Percentiles rank a stretch among this genome's conserved stretches.
These are phyloP conservation scores for Diglossa cyanea DNA, from an alignment of 2,797 vertebrate genomes.

Conservation along the genomic window DNA sequence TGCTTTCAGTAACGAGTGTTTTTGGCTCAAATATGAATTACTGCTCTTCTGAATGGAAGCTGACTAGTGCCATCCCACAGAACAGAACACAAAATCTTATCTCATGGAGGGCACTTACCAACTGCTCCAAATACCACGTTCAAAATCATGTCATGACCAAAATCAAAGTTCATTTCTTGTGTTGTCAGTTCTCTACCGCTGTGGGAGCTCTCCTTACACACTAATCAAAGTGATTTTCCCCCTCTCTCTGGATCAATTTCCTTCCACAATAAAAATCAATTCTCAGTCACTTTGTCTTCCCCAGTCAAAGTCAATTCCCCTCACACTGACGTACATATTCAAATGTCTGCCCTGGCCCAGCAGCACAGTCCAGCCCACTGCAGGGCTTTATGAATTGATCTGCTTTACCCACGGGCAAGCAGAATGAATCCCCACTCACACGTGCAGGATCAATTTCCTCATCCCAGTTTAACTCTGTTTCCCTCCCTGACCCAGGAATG, in stretches of 20 bases:
- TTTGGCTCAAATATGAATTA: neutral
- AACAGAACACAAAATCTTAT: neutral
- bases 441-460: neutral
- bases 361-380: neutral
- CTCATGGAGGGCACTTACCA: neutral
- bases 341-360: neutral
- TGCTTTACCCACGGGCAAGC: neutral
- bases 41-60: neutral
- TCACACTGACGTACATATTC: slow-evolving; percentile 30
- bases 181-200: neutral
- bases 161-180: neutral
- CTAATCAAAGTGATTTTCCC: slow-evolving; percentile 23
- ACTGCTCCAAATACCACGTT: neutral
- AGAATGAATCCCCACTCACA: slow-evolving; percentile 21
- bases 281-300: slow-evolving; percentile 55
- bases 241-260: slow-evolving; percentile 41
- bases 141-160: neutral
- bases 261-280: slow-evolving; percentile 61
- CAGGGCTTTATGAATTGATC: slow-evolving; percentile 1
- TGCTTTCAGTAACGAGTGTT: neutral
- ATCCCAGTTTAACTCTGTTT: neutral
- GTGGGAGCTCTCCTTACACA: neutral
- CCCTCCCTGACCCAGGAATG: neutral
- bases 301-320: slow-evolving; percentile 63
- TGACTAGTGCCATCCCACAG: neutral